phyloP scores from a whole-genome alignment of 2,797 vertebrate genomes.

The Cheirogaleus major region DNA sequence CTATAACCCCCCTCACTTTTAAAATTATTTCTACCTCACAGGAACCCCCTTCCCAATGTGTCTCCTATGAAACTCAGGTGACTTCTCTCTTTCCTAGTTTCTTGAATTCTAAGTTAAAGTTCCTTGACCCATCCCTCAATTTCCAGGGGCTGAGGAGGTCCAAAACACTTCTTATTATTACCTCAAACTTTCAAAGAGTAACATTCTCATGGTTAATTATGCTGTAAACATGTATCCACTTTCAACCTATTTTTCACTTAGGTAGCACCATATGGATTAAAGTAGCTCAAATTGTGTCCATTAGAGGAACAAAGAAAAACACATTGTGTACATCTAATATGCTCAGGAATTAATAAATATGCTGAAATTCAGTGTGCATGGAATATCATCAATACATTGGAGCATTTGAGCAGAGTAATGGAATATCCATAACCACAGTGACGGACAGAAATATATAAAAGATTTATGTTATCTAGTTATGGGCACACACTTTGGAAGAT shows the following conservation, averaged over 20 bases:
- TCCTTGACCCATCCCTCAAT: not conserved
- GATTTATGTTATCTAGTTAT: not conserved
- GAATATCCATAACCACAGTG: not conserved
- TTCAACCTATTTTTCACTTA: not conserved
- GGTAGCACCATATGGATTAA: not conserved
- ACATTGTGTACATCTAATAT: not conserved
- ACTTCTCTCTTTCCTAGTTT: not conserved
- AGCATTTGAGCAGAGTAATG: not conserved
- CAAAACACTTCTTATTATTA: not conserved
- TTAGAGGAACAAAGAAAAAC: not conserved
- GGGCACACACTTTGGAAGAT: not conserved
- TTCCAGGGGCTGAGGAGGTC: not conserved
- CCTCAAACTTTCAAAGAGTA: not conserved
- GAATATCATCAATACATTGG: not conserved
- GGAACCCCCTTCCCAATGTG: not conserved
- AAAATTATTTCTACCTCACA: not conserved
- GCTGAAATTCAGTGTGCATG: not conserved
- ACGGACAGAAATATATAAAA: not conserved
- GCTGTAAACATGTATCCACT: not conserved
- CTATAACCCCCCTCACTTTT: not conserved
- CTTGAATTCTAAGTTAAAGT: not conserved
- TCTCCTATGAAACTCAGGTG: not conserved
- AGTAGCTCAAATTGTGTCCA: not conserved
- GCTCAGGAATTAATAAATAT: not conserved
- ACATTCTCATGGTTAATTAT: not conserved